phyloP scores from a whole-genome alignment of 2,113 vertebrate genomes.

The Otocyon megalotis region DNA sequence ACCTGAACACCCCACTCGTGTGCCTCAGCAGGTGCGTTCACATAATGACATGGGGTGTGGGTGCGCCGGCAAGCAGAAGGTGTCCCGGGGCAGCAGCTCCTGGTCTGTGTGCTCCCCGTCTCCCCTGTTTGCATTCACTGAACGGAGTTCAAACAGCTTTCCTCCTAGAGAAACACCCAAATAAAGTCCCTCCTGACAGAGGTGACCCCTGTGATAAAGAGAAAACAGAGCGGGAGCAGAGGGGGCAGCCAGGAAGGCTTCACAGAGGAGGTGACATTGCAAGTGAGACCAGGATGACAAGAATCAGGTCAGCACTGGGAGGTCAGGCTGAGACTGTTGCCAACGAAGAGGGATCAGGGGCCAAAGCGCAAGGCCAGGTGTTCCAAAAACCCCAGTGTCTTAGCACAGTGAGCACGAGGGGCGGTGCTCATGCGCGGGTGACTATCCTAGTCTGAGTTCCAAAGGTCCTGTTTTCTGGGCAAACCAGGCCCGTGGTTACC shows the following conservation, averaged over 20 bases:
- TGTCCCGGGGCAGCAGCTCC: no score
- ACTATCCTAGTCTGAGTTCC: background rate
- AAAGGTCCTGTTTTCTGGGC: rapidly evolving
- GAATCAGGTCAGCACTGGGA: background rate
- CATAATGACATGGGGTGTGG: rapidly evolving
- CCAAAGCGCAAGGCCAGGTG: background rate
- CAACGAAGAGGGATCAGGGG: background rate
- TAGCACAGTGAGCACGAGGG: background rate
- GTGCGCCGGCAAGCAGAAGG: no score
- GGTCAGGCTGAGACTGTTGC: background rate
- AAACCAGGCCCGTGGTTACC: background rate
- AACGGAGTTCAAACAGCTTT: background rate
- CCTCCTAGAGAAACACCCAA: background rate
- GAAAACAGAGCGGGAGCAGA: rapidly evolving
- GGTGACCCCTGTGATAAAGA: rapidly evolving
- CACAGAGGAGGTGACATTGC: background rate
- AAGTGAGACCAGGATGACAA: background rate
- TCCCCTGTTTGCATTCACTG: background rate
- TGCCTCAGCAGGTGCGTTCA: background rate
- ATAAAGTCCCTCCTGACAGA: rapidly evolving
- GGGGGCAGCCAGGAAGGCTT: background rate
- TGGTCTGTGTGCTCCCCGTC: background rate
- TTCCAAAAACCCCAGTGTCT: background rate
- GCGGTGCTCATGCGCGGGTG: background rate
- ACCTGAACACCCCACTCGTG: no score